These are phyloP conservation scores for Tetragonula clypearis DNA, from an alignment of 1,140 invertebrate genomes.

Conservation along the genomic window DNA sequence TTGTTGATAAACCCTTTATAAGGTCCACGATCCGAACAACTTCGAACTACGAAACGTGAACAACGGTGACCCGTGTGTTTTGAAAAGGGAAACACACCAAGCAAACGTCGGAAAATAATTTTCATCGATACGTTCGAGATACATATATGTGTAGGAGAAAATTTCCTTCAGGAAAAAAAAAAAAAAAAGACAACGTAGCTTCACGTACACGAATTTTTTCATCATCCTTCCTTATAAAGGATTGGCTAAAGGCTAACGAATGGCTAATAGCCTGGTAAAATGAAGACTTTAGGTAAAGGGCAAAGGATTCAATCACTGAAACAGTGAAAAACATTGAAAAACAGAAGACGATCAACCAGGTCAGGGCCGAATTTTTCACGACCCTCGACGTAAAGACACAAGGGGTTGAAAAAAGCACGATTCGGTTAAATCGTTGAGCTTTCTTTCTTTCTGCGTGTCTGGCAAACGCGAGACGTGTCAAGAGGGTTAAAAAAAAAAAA, in stretches of 20 bases:
- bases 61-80: not conserved
- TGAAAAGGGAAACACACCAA: not conserved
- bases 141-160: not conserved
- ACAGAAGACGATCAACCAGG: not conserved
- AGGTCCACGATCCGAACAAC: not conserved
- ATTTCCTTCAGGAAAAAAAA: not conserved
- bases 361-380: not conserved
- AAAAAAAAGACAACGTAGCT: too few species aligned
- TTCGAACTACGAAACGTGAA: not conserved
- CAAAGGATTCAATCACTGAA: not conserved
- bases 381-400: not conserved
- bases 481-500: not conserved
- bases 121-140: too few species aligned
- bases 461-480: constrained; percentile 1
- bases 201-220: too few species aligned
- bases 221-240: not conserved
- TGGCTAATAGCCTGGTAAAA: too few species aligned
- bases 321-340: not conserved
- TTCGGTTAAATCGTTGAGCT: constrained; percentile 10
- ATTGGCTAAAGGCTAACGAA: not conserved
- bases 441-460: constrained; percentile 30
- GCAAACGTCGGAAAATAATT: not conserved
- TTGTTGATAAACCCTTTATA: constrained; percentile 8
- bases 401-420: too few species aligned
- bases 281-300: not conserved